A percentile compares a stretch with the other conserved stretches of the same genome.
phyloP scores from a whole-genome alignment of 2,113 vertebrate species.

The Microtus ochrogaster region DNA sequence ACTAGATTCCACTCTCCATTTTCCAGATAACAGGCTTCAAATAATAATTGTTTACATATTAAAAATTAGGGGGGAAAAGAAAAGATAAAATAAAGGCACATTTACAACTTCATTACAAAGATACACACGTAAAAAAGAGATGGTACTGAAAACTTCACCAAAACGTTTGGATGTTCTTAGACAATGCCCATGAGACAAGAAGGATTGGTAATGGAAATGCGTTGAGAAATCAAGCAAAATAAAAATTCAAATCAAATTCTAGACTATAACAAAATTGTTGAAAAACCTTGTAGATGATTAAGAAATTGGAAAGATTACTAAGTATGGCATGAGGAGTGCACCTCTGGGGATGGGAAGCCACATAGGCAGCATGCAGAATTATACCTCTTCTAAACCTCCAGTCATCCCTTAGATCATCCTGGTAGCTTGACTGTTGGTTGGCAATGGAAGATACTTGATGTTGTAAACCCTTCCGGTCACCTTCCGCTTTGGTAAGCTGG shows the following conservation, averaged over 20 bases:
- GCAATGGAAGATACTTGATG: slow-evolving; percentile 85
- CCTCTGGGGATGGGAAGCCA: not conserved
- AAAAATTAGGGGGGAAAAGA: not conserved
- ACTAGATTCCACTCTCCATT: not conserved
- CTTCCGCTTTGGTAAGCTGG: slow-evolving; percentile 90
- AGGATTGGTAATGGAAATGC: not conserved
- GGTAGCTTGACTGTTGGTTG: slow-evolving; percentile 79
- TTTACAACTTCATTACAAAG: not conserved
- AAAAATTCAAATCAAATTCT: not conserved
- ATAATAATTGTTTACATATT: not conserved
- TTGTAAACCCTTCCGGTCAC: slow-evolving; percentile 88
- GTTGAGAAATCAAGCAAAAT: slow-evolving; percentile 28
- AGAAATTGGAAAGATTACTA: not conserved
- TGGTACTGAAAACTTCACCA: not conserved
- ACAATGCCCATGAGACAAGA: not conserved
- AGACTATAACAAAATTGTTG: not conserved
- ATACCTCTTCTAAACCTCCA: slow-evolving; percentile 85
- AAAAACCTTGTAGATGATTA: not conserved
- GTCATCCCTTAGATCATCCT: slow-evolving; percentile 85
- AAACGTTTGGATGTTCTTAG: not conserved
- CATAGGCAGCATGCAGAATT: slow-evolving; percentile 22
- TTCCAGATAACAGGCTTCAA: not conserved
- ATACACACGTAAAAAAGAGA: not conserved
- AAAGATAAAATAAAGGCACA: not conserved
- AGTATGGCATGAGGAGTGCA: not conserved